Evolutionary conservation across 2,888 invertebrate species (phyloP).

Genomic region (Calliopum simillimum): DNA sequence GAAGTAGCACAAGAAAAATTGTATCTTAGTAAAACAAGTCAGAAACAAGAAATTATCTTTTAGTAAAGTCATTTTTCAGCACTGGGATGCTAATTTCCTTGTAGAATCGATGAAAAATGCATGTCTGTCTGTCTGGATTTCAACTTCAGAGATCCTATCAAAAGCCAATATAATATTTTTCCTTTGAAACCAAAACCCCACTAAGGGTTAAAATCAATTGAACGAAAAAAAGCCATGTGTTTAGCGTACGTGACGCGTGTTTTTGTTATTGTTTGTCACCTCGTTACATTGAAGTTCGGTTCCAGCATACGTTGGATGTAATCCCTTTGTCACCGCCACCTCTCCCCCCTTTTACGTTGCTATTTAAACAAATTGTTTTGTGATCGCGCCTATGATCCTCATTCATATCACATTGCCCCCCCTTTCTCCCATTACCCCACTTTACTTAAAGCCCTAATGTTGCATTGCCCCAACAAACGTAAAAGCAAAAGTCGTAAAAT

Average conservation of each 20-base stretch:
- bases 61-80: no score
- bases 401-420: neutral
- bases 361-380: neutral
- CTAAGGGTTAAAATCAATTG: no score
- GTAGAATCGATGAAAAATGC: no score
- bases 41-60: no score
- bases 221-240: constrained; percentile 26
- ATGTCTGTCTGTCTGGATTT: no score
- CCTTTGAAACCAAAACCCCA: no score
- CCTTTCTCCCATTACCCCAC: neutral
- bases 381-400: constrained; percentile 9
- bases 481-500: neutral
- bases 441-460: neutral
- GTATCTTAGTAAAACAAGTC: no score
- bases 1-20: no score
- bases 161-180: no score
- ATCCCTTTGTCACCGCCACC: neutral
- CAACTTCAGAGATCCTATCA: no score
- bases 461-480: neutral
- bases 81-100: no score
- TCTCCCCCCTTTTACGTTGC: neutral
- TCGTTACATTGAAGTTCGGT: constrained; percentile 43
- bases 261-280: constrained; percentile 49
- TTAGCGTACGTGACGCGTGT: constrained; percentile 15
- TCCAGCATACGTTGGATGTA: constrained; percentile 22